Conservation (phyloP, 1,140 invertebrate genomes). For the Euura saliciscinereae region DNA sequence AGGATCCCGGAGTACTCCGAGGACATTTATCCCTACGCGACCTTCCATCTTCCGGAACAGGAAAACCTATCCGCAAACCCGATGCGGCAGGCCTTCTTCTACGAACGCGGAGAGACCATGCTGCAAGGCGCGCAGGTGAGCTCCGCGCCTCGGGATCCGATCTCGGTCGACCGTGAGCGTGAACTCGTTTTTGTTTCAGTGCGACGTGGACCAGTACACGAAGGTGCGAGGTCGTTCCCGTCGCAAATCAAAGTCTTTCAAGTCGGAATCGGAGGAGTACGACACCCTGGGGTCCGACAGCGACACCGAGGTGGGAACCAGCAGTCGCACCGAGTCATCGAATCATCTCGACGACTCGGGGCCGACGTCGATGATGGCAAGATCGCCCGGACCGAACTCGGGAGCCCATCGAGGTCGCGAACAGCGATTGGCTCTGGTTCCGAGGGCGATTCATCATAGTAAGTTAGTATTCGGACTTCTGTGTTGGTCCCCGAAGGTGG, state of each 20-base stretch:
- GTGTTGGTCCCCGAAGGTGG: conserved; percentile 35
- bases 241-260: conserved; percentile 58
- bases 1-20: conserved; percentile 67
- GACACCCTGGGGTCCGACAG: conserved; percentile 67
- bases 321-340: conserved; percentile 60
- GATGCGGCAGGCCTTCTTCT: conserved; percentile 52
- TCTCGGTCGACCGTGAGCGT: too few species aligned
- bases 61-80: conserved; percentile 58
- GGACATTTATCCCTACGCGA: conserved; percentile 70
- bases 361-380: conserved; percentile 49
- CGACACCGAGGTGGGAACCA: conserved; percentile 61
- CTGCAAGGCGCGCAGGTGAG: conserved; percentile 51
- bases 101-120: conserved; percentile 55
- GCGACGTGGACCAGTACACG: conserved; percentile 55
- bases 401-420: conserved; percentile 45
- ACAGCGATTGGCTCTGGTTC: conserved; percentile 53
- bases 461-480: conserved; percentile 64
- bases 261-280: conserved; percentile 67
- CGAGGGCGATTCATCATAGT: conserved; percentile 67
- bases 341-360: conserved; percentile 61
- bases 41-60: conserved; percentile 67
- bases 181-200: conserved; percentile 37
- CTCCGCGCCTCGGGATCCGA: conserved; percentile 1
- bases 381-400: conserved; percentile 50
- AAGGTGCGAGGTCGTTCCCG: conserved; percentile 53